Evolutionary conservation across 2,113 vertebrate genomes (phyloP).

Genomic region (Sinocyclocheilus rhinocerous): DNA sequence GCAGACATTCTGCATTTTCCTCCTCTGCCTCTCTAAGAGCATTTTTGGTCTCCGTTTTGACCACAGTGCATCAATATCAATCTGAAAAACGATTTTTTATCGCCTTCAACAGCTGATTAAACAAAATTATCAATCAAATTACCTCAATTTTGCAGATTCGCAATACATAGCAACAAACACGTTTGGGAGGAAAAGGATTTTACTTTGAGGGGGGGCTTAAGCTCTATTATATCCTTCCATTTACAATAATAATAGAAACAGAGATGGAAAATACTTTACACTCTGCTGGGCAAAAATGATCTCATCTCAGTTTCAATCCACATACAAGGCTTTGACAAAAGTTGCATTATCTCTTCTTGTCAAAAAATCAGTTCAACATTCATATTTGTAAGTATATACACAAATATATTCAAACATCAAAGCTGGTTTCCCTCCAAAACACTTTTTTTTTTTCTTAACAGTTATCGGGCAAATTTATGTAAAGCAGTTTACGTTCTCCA

Average conservation of each 20-base stretch:
- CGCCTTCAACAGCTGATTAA: not conserved
- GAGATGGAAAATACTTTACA: not conserved
- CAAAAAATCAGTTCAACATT: not conserved
- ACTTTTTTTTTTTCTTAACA: not conserved
- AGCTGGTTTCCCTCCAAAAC: not conserved
- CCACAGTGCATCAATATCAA: not conserved
- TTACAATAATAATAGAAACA: not conserved
- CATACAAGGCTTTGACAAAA: not conserved
- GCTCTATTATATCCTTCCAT: not conserved
- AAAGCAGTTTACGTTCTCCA: not conserved
- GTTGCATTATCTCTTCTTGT: not conserved
- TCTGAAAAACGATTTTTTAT: not conserved
- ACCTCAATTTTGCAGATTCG: not conserved
- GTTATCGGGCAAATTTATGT: not conserved
- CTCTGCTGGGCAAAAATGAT: not conserved
- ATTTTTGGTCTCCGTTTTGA: not conserved
- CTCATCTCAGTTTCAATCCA: constrained; percentile 7
- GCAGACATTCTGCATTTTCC: not conserved
- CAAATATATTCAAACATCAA: constrained; percentile 29
- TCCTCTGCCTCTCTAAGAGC: not conserved
- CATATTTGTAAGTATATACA: not conserved
- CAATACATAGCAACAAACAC: not conserved
- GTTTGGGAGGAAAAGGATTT: not conserved
- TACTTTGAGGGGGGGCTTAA: not conserved
- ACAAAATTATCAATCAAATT: not conserved